Conservation (phyloP, 2,113 vertebrate genomes). For the Raphicerus campestris region DNA sequence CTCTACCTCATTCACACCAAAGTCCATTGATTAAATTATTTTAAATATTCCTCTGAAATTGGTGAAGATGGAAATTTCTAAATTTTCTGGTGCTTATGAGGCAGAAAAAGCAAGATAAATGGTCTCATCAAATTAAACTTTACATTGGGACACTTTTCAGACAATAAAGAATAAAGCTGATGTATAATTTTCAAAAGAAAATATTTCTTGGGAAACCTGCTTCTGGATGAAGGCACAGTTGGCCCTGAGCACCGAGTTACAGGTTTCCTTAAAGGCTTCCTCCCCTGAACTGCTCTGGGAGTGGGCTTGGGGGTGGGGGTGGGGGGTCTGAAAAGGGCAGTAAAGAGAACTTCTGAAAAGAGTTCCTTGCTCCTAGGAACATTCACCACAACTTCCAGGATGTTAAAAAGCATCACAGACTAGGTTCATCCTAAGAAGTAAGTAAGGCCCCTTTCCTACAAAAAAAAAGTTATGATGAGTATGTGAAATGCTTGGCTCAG, state of each 20-base stretch:
- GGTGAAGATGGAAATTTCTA: not conserved
- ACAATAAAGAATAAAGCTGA: not conserved
- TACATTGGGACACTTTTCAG: not conserved
- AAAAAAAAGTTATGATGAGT: not conserved
- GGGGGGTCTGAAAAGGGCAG: no score
- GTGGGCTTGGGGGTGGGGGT: no score
- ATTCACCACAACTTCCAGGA: not conserved
- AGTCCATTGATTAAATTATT: not conserved
- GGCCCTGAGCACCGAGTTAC: not conserved
- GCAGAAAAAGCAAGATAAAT: not conserved
- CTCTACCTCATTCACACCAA: not conserved
- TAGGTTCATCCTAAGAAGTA: not conserved
- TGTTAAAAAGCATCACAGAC: not conserved
- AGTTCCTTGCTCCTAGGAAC: not conserved
- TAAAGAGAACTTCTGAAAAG: not conserved
- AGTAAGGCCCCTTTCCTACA: not conserved
- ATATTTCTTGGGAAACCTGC: not conserved
- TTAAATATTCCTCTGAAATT: not conserved
- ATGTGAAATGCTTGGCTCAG: no score
- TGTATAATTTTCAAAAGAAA: not conserved
- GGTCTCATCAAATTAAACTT: not conserved
- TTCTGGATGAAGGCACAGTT: not conserved
- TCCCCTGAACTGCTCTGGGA: no score
- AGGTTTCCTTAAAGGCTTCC: not conserved
- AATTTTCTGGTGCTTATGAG: not conserved